These are phyloP conservation scores for Auanema sp. DNA, from an alignment of 2,888 invertebrate species.

Conservation along the genomic window DNA sequence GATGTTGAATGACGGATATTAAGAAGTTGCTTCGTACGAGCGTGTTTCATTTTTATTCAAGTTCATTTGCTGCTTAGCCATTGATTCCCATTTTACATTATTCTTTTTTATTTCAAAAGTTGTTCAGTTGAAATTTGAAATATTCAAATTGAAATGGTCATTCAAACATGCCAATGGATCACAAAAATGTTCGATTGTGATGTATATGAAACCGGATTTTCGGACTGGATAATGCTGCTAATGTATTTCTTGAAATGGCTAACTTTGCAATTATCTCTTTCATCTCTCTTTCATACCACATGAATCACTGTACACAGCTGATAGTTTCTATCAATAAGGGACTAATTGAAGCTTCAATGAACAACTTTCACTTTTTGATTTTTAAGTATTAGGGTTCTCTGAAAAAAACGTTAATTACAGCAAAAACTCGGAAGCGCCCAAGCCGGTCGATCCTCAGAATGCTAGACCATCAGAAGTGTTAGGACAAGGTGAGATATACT, in stretches of 20 bases:
- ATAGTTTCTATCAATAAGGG: slow-evolving; percentile 1
- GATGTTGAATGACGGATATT: not conserved
- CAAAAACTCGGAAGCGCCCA: not conserved
- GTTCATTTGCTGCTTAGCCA: too few species aligned
- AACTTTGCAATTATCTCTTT: not conserved
- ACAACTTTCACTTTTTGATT: too few species aligned
- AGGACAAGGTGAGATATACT: slow-evolving; percentile 4
- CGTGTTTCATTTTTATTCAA: too few species aligned
- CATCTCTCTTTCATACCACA: not conserved
- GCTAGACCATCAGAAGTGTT: slow-evolving; percentile 5
- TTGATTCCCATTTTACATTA: too few species aligned
- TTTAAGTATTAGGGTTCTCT: not conserved
- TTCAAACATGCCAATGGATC: too few species aligned
- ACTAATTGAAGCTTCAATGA: not conserved
- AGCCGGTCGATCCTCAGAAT: not conserved
- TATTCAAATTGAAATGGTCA: too few species aligned
- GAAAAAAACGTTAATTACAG: not conserved
- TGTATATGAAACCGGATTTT: not conserved
- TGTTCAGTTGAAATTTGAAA: too few species aligned
- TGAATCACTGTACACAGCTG: not conserved
- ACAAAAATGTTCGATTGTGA: not conserved
- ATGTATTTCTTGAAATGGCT: not conserved
- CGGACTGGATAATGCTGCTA: slow-evolving; percentile 1
- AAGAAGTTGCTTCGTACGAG: not conserved
- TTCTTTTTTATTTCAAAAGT: too few species aligned